A percentile compares a stretch with the other conserved stretches of the same genome.
phyloP scores from a whole-genome alignment of 2,888 invertebrate species.

The Cremastobaeus sp. region DNA sequence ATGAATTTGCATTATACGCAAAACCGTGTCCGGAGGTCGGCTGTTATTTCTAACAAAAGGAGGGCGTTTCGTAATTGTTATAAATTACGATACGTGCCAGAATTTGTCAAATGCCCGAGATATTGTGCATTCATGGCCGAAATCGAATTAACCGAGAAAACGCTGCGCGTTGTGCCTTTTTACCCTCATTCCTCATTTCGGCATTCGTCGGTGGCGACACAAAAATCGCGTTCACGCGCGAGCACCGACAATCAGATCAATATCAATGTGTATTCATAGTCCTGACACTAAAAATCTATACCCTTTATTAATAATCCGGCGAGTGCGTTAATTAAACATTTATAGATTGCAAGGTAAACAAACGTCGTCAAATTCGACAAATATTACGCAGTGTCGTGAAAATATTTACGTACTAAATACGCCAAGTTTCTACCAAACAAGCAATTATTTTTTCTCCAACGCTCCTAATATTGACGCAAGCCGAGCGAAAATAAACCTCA shows the following conservation, averaged over 20 bases:
- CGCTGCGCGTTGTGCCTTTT: too few relatives aligned
- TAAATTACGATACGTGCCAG: conserved; percentile 41
- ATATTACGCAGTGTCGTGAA: conserved; percentile 45
- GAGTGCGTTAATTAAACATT: conserved; percentile 54
- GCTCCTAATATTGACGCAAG: conserved; percentile 32
- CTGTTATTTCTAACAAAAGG: conserved; percentile 40
- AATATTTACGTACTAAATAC: conserved; percentile 50
- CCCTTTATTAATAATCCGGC: too few relatives aligned
- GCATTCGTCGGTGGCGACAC: too few relatives aligned
- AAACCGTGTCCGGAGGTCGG: conserved; percentile 45
- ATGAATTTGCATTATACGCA: conserved; percentile 53
- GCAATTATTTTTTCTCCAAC: conserved; percentile 38
- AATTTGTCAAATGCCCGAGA: conserved; percentile 42
- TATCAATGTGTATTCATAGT: too few relatives aligned
- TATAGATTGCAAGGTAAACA: conserved; percentile 55
- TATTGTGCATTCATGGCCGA: conserved; percentile 1
- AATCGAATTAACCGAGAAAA: conserved; percentile 47
- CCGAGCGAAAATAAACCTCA: conserved; percentile 36
- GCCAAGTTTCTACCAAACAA: conserved; percentile 45
- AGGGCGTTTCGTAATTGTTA: conserved; percentile 44
- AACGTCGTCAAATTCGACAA: conserved; percentile 42
- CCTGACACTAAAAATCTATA: too few relatives aligned
- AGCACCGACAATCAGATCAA: too few relatives aligned
- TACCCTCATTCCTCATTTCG: too few relatives aligned
- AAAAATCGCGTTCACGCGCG: too few relatives aligned